These are phyloP conservation scores for Sebastes vulpes DNA, from an alignment of 2,797 vertebrate genomes.

Conservation along the genomic window DNA sequence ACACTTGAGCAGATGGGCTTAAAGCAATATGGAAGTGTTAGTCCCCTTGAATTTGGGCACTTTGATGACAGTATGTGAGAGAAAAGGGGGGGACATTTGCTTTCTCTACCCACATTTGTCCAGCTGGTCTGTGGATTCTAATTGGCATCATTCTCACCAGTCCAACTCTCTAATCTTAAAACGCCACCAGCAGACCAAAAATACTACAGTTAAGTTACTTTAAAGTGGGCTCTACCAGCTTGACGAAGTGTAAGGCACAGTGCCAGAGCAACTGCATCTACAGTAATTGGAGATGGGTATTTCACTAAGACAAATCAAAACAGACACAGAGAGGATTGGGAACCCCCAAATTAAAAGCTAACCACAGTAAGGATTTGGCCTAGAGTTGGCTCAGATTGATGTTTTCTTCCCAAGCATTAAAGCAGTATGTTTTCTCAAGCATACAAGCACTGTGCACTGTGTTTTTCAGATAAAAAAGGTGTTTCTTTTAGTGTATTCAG, in stretches of 20 bases:
- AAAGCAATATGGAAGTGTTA: neutral
- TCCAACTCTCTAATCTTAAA: conserved; percentile 39
- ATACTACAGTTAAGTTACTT: conserved; percentile 30
- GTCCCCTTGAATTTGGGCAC: conserved; percentile 3
- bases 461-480: conserved; percentile 6
- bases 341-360: conserved; percentile 37
- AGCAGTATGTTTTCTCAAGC: conserved; percentile 16
- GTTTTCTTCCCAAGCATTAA: conserved; percentile 10
- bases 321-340: conserved; percentile 33
- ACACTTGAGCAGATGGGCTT: neutral
- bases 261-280: conserved; percentile 40
- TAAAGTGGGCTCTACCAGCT: conserved; percentile 24
- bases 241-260: conserved; percentile 40
- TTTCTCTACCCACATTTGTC: neutral
- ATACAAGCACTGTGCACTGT: conserved; percentile 9
- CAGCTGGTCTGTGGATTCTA: conserved; percentile 6
- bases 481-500: neutral
- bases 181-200: conserved; percentile 26
- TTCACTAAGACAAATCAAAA: conserved; percentile 52
- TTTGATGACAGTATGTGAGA: conserved; percentile 11
- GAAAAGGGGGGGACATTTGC: neutral
- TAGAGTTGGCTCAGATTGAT: conserved; percentile 16
- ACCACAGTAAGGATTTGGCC: conserved; percentile 15
- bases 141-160: conserved; percentile 29
- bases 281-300: conserved; percentile 23